phyloP scores from a whole-genome alignment of 2,797 vertebrate species.

The Rhynchotus rufescens region DNA sequence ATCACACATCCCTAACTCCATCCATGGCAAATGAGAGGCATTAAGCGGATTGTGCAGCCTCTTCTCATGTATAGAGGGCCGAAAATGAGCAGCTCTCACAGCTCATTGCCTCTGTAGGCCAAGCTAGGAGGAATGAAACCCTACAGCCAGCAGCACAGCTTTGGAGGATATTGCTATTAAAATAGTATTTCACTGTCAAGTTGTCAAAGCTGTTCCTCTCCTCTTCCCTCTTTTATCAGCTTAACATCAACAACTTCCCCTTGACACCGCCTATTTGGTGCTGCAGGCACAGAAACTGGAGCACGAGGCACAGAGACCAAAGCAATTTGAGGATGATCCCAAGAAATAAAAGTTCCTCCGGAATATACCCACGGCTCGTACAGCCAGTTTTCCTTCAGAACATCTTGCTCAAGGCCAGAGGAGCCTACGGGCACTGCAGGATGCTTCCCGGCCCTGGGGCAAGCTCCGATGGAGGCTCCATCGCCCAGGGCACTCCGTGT shows the following conservation, averaged over 20 bases:
- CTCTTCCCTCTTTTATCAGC: neutral
- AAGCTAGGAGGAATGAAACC: neutral
- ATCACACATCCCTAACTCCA: conserved; percentile 10
- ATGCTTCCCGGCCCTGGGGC: neutral
- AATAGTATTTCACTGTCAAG: neutral
- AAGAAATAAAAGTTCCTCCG: neutral
- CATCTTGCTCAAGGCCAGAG: neutral
- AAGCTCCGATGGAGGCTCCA: neutral
- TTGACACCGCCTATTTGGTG: neutral
- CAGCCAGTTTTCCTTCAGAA: neutral
- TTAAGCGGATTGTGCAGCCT: neutral
- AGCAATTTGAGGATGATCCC: neutral
- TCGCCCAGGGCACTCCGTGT: neutral
- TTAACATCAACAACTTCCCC: neutral
- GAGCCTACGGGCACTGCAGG: neutral
- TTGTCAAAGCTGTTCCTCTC: neutral
- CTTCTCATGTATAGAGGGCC: neutral
- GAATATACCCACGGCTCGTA: neutral
- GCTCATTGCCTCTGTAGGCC: neutral
- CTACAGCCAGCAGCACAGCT: neutral
- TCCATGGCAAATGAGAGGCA: neutral
- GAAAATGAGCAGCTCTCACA: neutral
- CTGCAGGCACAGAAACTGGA: neutral
- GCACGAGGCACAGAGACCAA: neutral
- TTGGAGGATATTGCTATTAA: neutral